These are phyloP conservation scores for Petrocephalus sullivani DNA, from an alignment of 2,797 vertebrate genomes.

Conservation along the genomic window DNA sequence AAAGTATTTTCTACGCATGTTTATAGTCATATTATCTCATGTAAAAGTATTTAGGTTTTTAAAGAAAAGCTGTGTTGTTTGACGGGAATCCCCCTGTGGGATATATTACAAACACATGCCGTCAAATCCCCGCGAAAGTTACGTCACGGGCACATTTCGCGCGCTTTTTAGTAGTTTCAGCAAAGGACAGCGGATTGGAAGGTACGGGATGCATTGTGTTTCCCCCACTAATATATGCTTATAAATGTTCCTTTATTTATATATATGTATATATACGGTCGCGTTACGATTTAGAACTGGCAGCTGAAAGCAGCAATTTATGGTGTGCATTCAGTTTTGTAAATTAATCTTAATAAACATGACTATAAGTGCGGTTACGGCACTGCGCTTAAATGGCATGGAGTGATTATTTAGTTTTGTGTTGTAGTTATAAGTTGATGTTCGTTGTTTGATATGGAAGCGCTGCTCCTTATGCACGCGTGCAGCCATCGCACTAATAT, in stretches of 20 bases:
- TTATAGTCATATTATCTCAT: not conserved
- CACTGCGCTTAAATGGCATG: not conserved
- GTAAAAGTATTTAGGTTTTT: not conserved
- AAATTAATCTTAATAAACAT: not conserved
- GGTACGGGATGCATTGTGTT: conserved; percentile 42
- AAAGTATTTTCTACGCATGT: too few relatives aligned
- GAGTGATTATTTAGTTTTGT: not conserved
- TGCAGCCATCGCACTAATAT: not conserved
- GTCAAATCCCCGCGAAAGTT: conserved; percentile 67
- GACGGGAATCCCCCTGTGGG: not conserved
- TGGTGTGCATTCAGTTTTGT: not conserved
- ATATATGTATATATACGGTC: not conserved
- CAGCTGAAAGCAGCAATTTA: not conserved
- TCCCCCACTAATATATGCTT: not conserved
- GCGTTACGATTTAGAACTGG: not conserved
- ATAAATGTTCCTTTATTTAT: not conserved
- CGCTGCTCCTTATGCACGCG: not conserved
- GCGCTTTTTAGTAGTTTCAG: conserved; percentile 47
- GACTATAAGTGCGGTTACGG: not conserved
- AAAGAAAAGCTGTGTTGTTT: not conserved
- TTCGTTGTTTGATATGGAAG: not conserved
- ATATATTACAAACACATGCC: not conserved
- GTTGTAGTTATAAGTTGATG: not conserved
- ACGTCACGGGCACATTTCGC: conserved; percentile 59
- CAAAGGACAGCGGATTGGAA: not conserved